A percentile compares a stretch with the other conserved stretches of the same genome.
Conservation (phyloP, 2,888 invertebrate species). For the Willowsia nigromaculata region DNA sequence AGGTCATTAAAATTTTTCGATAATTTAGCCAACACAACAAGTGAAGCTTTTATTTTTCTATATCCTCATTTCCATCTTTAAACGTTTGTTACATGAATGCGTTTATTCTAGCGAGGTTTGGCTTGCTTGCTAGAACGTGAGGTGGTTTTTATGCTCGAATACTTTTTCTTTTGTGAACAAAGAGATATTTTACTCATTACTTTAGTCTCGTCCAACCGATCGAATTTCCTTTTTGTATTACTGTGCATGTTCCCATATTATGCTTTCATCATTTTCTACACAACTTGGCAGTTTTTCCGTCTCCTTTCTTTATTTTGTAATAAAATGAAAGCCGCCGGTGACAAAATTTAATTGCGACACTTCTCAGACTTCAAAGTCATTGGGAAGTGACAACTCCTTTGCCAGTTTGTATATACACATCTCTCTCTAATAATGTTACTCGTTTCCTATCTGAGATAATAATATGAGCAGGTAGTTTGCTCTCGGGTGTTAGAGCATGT, state of each 20-base stretch:
- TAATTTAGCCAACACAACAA: too few species aligned
- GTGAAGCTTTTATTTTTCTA: neutral
- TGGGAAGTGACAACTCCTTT: constrained; percentile 56
- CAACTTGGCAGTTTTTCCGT: constrained; percentile 56
- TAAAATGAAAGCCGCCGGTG: constrained; percentile 58
- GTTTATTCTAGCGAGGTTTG: neutral
- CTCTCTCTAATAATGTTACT: neutral
- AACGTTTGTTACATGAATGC: too few species aligned
- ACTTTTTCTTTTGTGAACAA: constrained; percentile 41
- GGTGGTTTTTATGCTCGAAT: constrained; percentile 50
- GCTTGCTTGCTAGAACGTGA: constrained; percentile 2
- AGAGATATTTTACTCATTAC: constrained; percentile 21
- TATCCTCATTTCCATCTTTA: too few species aligned
- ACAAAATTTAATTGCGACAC: constrained; percentile 72
- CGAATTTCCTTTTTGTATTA: constrained; percentile 57
- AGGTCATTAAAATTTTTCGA: too few species aligned
- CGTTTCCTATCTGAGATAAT: neutral
- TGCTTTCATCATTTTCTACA: constrained; percentile 10
- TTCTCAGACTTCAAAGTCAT: constrained; percentile 70
- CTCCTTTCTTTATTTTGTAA: constrained; percentile 28
- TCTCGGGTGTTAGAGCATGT: neutral
- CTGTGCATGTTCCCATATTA: constrained; percentile 33
- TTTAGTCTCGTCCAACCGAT: constrained; percentile 36
- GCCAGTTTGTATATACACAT: neutral
- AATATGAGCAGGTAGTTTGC: constrained; percentile 27